These are phyloP conservation scores for Macropodus opercularis DNA, from an alignment of 2,797 vertebrate species.

Conservation along the genomic window DNA sequence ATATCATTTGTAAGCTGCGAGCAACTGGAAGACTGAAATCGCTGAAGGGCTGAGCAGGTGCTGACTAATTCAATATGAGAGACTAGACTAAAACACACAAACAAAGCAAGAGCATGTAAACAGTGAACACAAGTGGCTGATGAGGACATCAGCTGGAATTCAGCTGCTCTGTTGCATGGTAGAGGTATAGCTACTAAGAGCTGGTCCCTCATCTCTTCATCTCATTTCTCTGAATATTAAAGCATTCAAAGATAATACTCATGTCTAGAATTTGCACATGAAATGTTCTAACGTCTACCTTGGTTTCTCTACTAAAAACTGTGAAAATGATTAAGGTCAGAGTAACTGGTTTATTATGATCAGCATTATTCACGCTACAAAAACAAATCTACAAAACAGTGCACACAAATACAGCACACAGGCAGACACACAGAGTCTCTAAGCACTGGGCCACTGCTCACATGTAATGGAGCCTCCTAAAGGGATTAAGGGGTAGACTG, in stretches of 20 bases:
- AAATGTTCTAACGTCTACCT: background rate
- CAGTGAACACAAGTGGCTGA: too few relatives aligned
- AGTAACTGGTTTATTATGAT: slow-evolving; percentile 44
- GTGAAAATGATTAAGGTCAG: slow-evolving; percentile 46
- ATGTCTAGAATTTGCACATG: background rate
- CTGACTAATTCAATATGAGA: slow-evolving; percentile 14
- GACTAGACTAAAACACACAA: slow-evolving; percentile 7
- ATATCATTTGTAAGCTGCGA: slow-evolving; percentile 28
- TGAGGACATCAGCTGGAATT: too few relatives aligned
- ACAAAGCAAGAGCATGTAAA: too few relatives aligned
- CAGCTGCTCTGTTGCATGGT: background rate
- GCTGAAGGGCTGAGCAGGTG: slow-evolving; percentile 3
- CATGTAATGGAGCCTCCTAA: slow-evolving; percentile 74
- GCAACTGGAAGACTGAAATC: slow-evolving; percentile 23
- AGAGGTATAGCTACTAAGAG: background rate
- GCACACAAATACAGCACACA: background rate
- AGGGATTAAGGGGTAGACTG: slow-evolving; percentile 74
- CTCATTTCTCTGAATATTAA: background rate
- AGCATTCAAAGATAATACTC: background rate
- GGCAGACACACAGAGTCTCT: slow-evolving; percentile 20
- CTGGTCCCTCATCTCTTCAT: too few relatives aligned
- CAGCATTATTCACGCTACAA: slow-evolving; percentile 20
- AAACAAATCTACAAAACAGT: background rate
- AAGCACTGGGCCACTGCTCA: slow-evolving; percentile 60
- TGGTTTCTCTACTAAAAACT: background rate